Percentiles rank a stretch among this genome's conserved stretches.
phyloP scores from a whole-genome alignment of 1,140 invertebrate species.

The Aphelenchoides fujianensis region DNA sequence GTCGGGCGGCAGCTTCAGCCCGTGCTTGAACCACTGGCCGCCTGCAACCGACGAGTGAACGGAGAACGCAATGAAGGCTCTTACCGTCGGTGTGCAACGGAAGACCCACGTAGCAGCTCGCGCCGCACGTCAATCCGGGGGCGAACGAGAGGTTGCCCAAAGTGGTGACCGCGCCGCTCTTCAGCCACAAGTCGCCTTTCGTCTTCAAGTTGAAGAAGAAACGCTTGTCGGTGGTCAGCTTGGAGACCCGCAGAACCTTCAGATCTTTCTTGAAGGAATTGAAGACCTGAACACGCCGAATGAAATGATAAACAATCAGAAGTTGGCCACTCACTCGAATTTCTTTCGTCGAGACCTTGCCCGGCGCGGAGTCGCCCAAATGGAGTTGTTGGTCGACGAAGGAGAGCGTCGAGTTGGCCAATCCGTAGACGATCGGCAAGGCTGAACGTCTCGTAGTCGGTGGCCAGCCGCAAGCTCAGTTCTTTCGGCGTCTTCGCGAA shows the following conservation, averaged over 20 bases:
- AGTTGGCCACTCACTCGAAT: too few species aligned
- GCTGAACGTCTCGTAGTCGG: constrained; percentile 33
- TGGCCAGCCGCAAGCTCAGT: constrained; percentile 23
- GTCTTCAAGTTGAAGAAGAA: constrained; percentile 40
- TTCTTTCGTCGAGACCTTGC: constrained; percentile 73
- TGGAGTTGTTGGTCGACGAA: constrained; percentile 66
- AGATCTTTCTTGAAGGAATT: constrained; percentile 55
- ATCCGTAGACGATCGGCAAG: constrained; percentile 40
- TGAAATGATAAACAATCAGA: too few species aligned
- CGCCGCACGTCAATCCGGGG: constrained; percentile 70
- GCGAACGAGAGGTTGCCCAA: constrained; percentile 71
- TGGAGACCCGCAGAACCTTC: constrained; percentile 37
- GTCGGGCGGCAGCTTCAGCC: constrained; percentile 69
- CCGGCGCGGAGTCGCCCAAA: constrained; percentile 79
- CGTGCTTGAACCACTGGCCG: constrained; percentile 73
- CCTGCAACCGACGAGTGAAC: constrained; percentile 56
- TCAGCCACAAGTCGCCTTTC: constrained; percentile 19
- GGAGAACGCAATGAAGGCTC: constrained; percentile 23
- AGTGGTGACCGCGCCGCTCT: constrained; percentile 48
- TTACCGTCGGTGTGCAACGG: constrained; percentile 68
- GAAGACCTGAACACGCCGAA: constrained; percentile 52
- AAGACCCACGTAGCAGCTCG: constrained; percentile 75
- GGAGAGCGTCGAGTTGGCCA: constrained; percentile 30
- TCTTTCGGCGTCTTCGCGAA: constrained; percentile 7
- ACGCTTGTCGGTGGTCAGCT: constrained; percentile 42